Percentiles rank a stretch among this genome's conserved stretches.
phyloP scores from a whole-genome alignment of 2,888 invertebrate species.

The Hecatera dysodea region DNA sequence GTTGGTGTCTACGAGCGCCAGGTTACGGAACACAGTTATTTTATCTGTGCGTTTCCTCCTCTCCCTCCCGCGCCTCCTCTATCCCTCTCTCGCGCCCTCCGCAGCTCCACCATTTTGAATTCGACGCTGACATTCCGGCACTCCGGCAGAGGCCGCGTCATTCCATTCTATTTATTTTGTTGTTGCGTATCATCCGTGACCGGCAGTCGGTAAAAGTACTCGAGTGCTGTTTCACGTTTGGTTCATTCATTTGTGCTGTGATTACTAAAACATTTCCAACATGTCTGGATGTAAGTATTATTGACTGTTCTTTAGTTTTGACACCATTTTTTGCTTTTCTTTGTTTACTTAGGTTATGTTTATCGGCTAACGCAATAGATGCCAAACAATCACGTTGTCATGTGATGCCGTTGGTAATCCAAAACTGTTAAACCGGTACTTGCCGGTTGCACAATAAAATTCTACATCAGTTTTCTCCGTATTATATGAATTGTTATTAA shows the following conservation, averaged over 20 bases:
- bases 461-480: constrained; percentile 5
- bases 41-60: constrained; percentile 38
- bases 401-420: constrained; percentile 31
- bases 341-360: constrained; percentile 42
- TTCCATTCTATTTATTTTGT: constrained; percentile 59
- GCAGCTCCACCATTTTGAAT: constrained; percentile 56
- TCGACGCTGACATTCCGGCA: constrained; percentile 27
- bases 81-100: constrained; percentile 17
- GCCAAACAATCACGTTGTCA: constrained; percentile 54
- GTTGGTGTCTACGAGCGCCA: background rate
- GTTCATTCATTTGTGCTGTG: constrained; percentile 35
- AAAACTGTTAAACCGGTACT: constrained; percentile 9
- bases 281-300: constrained; percentile 82
- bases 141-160: constrained; percentile 44
- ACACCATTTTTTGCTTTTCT: background rate
- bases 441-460: constrained; percentile 48
- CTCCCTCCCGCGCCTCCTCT: constrained; percentile 12
- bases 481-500: background rate
- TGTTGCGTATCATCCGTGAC: constrained; percentile 35
- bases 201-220: constrained; percentile 43
- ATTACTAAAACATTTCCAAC: constrained; percentile 47
- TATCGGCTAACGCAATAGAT: constrained; percentile 22
- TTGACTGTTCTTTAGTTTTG: background rate
- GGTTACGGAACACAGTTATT: constrained; percentile 23
- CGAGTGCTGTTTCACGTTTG: constrained; percentile 29